phyloP scores from a whole-genome alignment of 1,140 invertebrate species.

The Drosophila simulans region DNA sequence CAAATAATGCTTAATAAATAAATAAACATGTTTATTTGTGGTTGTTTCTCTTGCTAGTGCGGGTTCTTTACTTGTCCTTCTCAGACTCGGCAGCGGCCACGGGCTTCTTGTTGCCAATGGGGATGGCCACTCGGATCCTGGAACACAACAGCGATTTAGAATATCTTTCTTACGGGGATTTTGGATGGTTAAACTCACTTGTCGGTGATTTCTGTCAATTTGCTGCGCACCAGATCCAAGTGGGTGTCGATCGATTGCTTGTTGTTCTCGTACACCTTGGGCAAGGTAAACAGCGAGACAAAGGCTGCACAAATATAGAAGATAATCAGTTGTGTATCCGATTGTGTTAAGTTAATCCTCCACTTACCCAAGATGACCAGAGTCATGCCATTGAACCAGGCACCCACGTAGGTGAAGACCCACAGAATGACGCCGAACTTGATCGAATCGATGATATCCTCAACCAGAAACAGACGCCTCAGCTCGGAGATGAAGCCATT shows the following conservation, averaged over 20 bases:
- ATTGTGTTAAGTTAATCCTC: no score
- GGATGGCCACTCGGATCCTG: slow-evolving; percentile 95
- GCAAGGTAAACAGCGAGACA: slow-evolving; percentile 96
- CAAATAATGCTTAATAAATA: slow-evolving; percentile 82
- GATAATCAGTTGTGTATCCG: not conserved
- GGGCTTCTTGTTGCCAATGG: slow-evolving; percentile 92
- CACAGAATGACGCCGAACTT: slow-evolving; percentile 97
- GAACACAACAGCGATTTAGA: slow-evolving; percentile 64
- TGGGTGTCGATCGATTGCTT: slow-evolving; percentile 98
- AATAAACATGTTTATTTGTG: slow-evolving; percentile 75
- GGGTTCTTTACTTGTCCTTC: slow-evolving; percentile 91
- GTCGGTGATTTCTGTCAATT: slow-evolving; percentile 94
- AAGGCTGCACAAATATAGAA: slow-evolving; percentile 89
- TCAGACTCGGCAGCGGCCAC: slow-evolving; percentile 87
- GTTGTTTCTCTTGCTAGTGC: slow-evolving; percentile 60
- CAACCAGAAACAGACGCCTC: slow-evolving; percentile 96
- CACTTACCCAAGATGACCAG: slow-evolving; percentile 95
- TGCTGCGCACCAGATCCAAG: slow-evolving; percentile 93
- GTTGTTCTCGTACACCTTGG: slow-evolving; percentile 99
- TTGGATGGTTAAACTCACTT: slow-evolving; percentile 88
- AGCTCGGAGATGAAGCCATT: slow-evolving; percentile 93
- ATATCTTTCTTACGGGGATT: not conserved
- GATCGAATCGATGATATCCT: slow-evolving; percentile 97
- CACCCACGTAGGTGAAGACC: slow-evolving; percentile 97
- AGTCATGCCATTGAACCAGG: slow-evolving; percentile 99